phyloP scores from a whole-genome alignment of 1,140 invertebrate genomes.

The Diploscapter pachys region DNA sequence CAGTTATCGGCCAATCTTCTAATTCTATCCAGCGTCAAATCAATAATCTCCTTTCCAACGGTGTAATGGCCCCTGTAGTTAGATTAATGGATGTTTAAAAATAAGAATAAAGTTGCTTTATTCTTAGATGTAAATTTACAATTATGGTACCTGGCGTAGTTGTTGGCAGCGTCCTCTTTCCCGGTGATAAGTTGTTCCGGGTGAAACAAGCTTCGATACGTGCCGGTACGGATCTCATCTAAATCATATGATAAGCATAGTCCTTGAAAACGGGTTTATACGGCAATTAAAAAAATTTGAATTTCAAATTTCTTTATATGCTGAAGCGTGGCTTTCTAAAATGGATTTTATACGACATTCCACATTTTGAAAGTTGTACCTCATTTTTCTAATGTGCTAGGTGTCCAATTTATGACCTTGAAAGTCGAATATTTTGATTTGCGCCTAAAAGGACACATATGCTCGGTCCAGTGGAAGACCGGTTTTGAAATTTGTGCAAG shows the following conservation, averaged over 20 bases:
- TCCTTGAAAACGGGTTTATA: no score
- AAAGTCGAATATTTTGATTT: no score
- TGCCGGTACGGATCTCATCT: conserved; percentile 70
- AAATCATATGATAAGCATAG: conserved; percentile 8
- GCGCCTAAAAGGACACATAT: no score
- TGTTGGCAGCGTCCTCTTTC: conserved; percentile 74
- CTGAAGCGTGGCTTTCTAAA: no score
- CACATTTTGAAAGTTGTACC: not conserved
- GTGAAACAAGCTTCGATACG: conserved; percentile 67
- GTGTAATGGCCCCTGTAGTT: conserved; percentile 62
- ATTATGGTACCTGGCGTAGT: conserved; percentile 63
- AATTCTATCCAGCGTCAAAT: conserved; percentile 47
- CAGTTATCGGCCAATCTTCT: conserved; percentile 77
- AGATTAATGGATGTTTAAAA: no score
- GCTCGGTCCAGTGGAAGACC: no score
- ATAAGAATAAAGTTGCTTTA: no score
- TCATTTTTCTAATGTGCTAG: not conserved
- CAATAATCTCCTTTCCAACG: conserved; percentile 66
- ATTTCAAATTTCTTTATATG: conserved; percentile 12
- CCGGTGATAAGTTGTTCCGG: conserved; percentile 68
- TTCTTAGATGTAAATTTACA: no score
- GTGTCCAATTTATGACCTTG: no score
- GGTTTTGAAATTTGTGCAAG: no score
- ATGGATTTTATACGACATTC: no score
- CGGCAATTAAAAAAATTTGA: no score